A percentile compares a stretch with the other conserved stretches of the same genome.
Conservation (phyloP, 92 coral and sea anemone genomes). For the Siderastrea siderea region DNA sequence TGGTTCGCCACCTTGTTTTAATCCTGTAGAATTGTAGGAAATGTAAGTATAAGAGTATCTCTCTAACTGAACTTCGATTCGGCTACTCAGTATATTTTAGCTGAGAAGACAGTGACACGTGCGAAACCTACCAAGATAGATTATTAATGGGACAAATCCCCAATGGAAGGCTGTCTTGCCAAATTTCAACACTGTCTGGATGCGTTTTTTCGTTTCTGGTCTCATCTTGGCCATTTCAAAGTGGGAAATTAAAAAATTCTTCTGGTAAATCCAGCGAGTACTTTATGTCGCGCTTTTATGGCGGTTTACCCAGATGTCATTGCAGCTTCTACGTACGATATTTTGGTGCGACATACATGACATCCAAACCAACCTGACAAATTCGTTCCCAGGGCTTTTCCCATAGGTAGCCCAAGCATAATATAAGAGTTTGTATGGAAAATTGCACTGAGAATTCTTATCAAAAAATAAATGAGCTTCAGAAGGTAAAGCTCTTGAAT, state of each 20-base stretch:
- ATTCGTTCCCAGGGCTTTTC: too few relatives aligned
- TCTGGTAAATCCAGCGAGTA: too few relatives aligned
- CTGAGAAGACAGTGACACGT: too few relatives aligned
- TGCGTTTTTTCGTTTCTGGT: slow-evolving; percentile 93
- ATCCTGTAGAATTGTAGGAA: slow-evolving; percentile 58
- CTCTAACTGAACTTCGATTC: not conserved
- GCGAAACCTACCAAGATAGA: slow-evolving; percentile 86
- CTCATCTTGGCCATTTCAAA: slow-evolving; percentile 64
- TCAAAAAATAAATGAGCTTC: too few relatives aligned
- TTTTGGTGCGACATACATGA: not conserved
- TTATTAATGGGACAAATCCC: slow-evolving; percentile 96
- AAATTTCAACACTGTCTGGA: slow-evolving; percentile 82
- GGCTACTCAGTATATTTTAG: too few relatives aligned
- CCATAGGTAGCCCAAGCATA: too few relatives aligned
- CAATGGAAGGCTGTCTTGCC: slow-evolving; percentile 94
- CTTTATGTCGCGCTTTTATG: not conserved
- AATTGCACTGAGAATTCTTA: too few relatives aligned
- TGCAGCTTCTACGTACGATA: not conserved
- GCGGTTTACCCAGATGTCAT: not conserved
- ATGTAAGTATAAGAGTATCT: not conserved
- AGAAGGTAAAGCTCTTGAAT: too few relatives aligned
- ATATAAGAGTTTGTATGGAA: too few relatives aligned
- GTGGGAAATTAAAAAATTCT: not conserved
- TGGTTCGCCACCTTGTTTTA: slow-evolving; percentile 95
- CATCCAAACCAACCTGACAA: too few relatives aligned